These are phyloP conservation scores for Crypturellus undulatus DNA, from an alignment of 2,113 vertebrate species.

Conservation along the genomic window DNA sequence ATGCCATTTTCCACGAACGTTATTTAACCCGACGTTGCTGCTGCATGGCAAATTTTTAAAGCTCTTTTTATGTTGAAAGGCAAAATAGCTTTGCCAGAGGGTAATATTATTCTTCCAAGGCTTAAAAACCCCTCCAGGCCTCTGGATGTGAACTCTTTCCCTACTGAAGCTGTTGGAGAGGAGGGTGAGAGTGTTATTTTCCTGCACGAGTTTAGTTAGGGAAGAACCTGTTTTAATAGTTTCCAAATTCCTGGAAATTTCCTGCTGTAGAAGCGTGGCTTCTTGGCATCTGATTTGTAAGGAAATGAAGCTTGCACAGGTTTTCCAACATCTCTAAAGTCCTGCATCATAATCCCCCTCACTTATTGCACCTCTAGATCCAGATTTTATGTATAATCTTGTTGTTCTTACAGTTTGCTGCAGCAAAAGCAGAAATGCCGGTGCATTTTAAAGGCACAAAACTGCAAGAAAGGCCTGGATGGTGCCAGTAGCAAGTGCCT, in stretches of 20 bases:
- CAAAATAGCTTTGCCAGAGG: background rate
- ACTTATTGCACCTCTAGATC: background rate
- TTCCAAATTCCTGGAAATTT: background rate
- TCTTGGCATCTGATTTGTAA: background rate
- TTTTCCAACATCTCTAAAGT: background rate
- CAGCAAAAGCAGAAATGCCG: background rate
- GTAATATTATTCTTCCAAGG: background rate
- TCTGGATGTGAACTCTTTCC: background rate
- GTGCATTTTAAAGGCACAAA: background rate
- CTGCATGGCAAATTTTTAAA: background rate
- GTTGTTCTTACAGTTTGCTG: background rate
- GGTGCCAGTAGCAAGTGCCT: background rate
- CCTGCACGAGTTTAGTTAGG: background rate
- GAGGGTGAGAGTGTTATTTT: background rate
- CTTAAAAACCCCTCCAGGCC: slow-evolving; percentile 11
- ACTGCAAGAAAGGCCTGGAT: background rate
- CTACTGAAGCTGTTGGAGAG: background rate
- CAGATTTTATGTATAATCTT: background rate
- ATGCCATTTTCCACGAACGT: slow-evolving; percentile 16
- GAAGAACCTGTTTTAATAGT: background rate
- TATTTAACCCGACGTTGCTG: background rate
- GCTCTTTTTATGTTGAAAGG: background rate
- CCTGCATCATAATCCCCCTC: background rate
- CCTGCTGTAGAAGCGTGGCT: background rate
- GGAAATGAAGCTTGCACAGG: background rate